Evolutionary conservation across 2,113 vertebrate genomes (phyloP).

Genomic region (Irena cyanogastra): DNA sequence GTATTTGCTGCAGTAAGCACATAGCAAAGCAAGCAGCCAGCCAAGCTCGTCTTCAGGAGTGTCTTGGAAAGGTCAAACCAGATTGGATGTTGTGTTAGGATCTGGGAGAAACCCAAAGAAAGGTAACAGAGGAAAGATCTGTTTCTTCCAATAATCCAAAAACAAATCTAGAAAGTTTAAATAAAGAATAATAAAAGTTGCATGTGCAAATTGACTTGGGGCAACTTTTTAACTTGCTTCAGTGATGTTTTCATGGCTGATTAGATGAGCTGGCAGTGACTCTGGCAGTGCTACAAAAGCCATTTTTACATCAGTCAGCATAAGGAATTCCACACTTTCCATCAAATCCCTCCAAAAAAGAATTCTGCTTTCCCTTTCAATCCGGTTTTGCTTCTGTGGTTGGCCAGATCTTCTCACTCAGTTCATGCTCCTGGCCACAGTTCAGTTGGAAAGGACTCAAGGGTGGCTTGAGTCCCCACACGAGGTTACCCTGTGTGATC

Average conservation of each 20-base stretch:
- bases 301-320: constrained; percentile 18
- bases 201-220: neutral
- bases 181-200: neutral
- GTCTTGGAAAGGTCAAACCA: neutral
- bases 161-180: neutral
- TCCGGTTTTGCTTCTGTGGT: neutral
- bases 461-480: neutral
- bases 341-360: neutral
- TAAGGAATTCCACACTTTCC: neutral
- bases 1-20: neutral
- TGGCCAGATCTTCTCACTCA: neutral
- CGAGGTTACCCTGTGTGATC: neutral
- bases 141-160: neutral
- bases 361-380: neutral
- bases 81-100: neutral
- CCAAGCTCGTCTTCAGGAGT: neutral
- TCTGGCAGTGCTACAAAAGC: constrained; percentile 4
- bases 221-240: constrained; percentile 16
- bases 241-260: neutral
- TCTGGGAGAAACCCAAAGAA: neutral
- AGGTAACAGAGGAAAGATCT: neutral
- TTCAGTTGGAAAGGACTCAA: neutral
- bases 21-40: neutral
- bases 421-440: neutral
- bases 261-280: neutral